These are phyloP conservation scores for Takifugu flavidus DNA, from an alignment of 2,113 vertebrate genomes.

Conservation along the genomic window DNA sequence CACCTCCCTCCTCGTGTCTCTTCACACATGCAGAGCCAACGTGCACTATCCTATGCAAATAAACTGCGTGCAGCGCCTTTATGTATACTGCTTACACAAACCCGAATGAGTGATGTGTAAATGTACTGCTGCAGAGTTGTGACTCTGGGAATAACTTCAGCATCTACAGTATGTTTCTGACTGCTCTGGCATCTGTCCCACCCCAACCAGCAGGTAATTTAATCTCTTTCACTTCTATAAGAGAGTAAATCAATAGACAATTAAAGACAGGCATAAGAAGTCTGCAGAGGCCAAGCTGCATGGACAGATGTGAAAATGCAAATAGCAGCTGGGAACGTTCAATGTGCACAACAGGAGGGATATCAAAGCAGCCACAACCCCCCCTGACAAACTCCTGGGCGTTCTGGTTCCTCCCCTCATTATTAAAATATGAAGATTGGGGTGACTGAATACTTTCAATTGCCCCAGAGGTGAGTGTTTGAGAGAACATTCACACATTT, in stretches of 20 bases:
- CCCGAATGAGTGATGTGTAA: conserved; percentile 54
- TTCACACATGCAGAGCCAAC: conserved; percentile 13
- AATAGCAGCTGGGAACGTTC: conserved; percentile 30
- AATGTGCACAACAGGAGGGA: too few relatives aligned
- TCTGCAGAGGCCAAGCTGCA: conserved; percentile 43
- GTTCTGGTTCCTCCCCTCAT: too few relatives aligned
- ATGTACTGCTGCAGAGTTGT: conserved; percentile 50
- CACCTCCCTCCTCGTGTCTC: not conserved
- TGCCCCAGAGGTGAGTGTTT: not conserved
- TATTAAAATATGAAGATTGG: too few relatives aligned
- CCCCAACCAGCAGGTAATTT: conserved; percentile 53
- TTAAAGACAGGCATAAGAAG: conserved; percentile 54
- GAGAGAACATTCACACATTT: not conserved
- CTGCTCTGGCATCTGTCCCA: conserved; percentile 8
- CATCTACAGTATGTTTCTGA: not conserved
- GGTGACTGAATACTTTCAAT: too few relatives aligned
- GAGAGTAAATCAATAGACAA: conserved; percentile 74
- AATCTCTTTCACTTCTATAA: conserved; percentile 49
- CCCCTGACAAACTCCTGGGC: not conserved
- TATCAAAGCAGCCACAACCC: conserved; percentile 2
- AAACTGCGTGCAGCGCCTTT: conserved; percentile 32
- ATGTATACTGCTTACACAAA: conserved; percentile 38
- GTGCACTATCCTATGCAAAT: conserved; percentile 53
- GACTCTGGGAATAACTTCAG: conserved; percentile 17
- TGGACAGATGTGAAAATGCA: conserved; percentile 65